These are phyloP conservation scores for Esox lucius DNA, from an alignment of 2,797 vertebrate species.

Conservation along the genomic window DNA sequence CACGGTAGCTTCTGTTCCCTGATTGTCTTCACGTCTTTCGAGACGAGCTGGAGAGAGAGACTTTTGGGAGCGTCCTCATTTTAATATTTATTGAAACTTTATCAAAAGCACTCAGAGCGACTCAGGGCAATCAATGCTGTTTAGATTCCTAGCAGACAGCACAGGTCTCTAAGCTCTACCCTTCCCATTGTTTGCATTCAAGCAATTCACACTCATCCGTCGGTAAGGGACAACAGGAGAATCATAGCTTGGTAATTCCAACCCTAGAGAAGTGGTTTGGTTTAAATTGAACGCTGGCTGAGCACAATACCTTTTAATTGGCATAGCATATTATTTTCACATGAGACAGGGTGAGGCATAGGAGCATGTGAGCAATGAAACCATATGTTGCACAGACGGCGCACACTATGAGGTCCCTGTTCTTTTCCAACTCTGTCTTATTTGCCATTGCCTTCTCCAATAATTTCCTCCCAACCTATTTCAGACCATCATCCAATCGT, in stretches of 20 bases:
- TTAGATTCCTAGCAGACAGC: conserved; percentile 49
- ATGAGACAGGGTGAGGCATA: conserved; percentile 16
- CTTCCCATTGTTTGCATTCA: conserved; percentile 53
- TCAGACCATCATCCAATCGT: conserved; percentile 5
- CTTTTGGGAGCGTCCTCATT: conserved; percentile 64
- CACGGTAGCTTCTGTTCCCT: conserved; percentile 19
- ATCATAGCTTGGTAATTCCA: conserved; percentile 57
- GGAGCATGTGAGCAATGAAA: conserved; percentile 20
- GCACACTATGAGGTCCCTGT: conserved; percentile 35
- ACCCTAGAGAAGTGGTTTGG: conserved; percentile 33
- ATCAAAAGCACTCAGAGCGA: conserved; percentile 70
- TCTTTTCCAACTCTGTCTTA: conserved; percentile 23
- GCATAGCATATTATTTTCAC: conserved; percentile 44
- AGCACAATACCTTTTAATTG: conserved; percentile 59
- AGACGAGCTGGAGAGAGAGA: conserved; percentile 29
- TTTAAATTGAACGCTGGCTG: conserved; percentile 47
- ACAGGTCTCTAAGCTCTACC: conserved; percentile 34
- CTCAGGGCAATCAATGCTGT: conserved; percentile 65
- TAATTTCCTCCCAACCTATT: conserved; percentile 7
- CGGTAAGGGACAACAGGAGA: conserved; percentile 40
- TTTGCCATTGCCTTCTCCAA: conserved; percentile 26
- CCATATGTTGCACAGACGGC: conserved; percentile 29
- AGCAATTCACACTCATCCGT: conserved; percentile 46
- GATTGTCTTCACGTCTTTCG: conserved; percentile 46
- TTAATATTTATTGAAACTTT: conserved; percentile 77